Evolutionary conservation across 1,140 invertebrate genomes (phyloP).

Genomic region (Whitmania pigra): DNA sequence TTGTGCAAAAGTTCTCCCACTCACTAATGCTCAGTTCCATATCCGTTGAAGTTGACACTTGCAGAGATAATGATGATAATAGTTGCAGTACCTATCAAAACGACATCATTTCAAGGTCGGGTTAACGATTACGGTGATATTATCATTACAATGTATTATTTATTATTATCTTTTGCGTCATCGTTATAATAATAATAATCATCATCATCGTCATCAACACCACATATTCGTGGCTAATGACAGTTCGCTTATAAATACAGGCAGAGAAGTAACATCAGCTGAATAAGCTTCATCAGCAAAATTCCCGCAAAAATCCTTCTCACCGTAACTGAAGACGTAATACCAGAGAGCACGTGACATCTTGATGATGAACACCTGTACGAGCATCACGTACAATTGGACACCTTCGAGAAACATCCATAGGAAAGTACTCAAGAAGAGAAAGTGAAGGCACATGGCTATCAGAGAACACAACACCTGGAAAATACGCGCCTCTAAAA

Average conservation of each 20-base stretch:
- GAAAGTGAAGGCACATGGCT: conserved; percentile 80
- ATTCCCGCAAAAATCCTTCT: conserved; percentile 4
- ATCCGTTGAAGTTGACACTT: conserved; percentile 64
- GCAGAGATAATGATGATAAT: conserved; percentile 53
- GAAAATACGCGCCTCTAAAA: conserved; percentile 13
- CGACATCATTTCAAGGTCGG: conserved; percentile 16
- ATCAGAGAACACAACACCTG: conserved; percentile 70
- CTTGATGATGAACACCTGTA: conserved; percentile 84
- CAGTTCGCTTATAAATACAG: too few relatives aligned
- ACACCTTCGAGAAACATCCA: conserved; percentile 93
- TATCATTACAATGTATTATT: too few relatives aligned
- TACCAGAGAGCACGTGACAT: conserved; percentile 70
- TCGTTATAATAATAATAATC: too few relatives aligned
- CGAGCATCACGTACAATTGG: conserved; percentile 84
- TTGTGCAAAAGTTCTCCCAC: conserved; percentile 43
- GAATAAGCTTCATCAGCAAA: neutral
- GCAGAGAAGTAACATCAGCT: neutral
- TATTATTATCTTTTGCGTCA: too few relatives aligned
- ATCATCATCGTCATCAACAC: too few relatives aligned
- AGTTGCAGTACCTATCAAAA: conserved; percentile 36
- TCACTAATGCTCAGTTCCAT: conserved; percentile 63
- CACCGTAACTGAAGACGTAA: conserved; percentile 68
- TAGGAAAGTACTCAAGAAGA: conserved; percentile 82
- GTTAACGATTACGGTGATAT: too few relatives aligned
- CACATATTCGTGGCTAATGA: too few relatives aligned